Conservation (phyloP, 2,113 vertebrate species). For the Cranoglanis bouderius region DNA sequence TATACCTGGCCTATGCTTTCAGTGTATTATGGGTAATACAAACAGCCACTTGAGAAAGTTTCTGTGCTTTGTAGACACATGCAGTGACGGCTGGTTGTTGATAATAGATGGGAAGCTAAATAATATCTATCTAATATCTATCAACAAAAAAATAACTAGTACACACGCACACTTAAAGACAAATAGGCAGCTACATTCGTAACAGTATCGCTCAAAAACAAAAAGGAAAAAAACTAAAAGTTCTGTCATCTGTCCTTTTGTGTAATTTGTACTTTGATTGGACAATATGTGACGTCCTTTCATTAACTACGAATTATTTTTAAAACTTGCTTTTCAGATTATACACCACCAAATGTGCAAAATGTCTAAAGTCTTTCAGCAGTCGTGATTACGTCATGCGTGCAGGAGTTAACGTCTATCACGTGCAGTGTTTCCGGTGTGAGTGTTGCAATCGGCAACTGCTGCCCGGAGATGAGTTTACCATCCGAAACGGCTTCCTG, state of each 20-base stretch:
- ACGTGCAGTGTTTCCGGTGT: constrained; percentile 95
- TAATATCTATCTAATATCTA: background rate
- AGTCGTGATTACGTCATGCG: constrained; percentile 93
- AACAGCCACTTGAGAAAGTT: background rate
- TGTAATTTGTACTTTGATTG: background rate
- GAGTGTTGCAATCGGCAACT: constrained; percentile 90
- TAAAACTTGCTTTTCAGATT: constrained; percentile 72
- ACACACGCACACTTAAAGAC: background rate
- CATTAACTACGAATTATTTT: background rate
- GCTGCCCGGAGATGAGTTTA: constrained; percentile 92
- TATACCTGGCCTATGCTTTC: background rate
- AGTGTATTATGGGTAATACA: background rate
- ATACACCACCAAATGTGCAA: constrained; percentile 89
- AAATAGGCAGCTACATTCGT: background rate
- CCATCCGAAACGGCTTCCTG: constrained; percentile 86
- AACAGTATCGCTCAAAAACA: background rate
- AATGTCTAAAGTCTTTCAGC: constrained; percentile 87
- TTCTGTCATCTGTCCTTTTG: background rate
- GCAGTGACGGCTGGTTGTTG: background rate
- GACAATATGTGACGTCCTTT: background rate
- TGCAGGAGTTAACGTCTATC: constrained; percentile 88
- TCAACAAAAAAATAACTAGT: background rate
- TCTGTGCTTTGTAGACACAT: background rate
- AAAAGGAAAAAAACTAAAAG: background rate
- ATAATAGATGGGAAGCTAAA: background rate